Base-by-base conservation (phyloP, 2,113 vertebrate genomes). In the Brachyhypopomus gauderio region DNA sequence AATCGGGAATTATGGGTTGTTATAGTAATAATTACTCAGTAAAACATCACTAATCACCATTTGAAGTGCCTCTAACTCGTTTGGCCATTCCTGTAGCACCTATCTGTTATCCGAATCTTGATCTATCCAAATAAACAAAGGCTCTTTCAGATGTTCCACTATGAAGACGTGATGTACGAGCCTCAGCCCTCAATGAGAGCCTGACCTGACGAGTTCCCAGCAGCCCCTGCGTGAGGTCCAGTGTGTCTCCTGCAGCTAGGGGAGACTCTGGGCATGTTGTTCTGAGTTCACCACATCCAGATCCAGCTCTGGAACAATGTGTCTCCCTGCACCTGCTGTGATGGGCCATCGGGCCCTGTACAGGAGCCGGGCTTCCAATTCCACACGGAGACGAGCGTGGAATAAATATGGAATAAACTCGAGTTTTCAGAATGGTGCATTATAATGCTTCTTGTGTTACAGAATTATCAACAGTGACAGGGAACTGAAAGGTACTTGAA, bases 311-410 rank as follows among this genome's bases (percentile, higher is more conserved):
- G 95, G 95, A 0, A 95, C 93, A 0, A 95, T 95, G 67, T 94
- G 94, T 3, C 91, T 52, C 94, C 0, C 94, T 95, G 3, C 95
- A 90, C 95, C 95, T 95, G 60, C 95, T 94, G 12, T 95, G 95
- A 20, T 93, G 90, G 77, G 95, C 70, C 92, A 92, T 95, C 83
- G 95, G 86, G 82, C 95, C 94, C 94, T 95, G 76, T 20, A 41
- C 20, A 70, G 7, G 12, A 70, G 0, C 16, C 2, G 5, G 64
- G 2, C 36, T 70, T 70, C 34, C 38, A 20, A 38, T 41, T 69
- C 3, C 22, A n/a, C 8, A 41, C 19, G n/a, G 55, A 12, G 12
- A 56, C 16, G 19, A 56, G 19, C 55, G 16, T n/a, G n/a, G n/a
- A n/a, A n/a, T n/a, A n/a, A n/a, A n/a, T n/a, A n/a, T n/a, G n/a